A percentile compares a stretch with the other conserved stretches of the same genome.
Conservation (phyloP, 2,888 invertebrate genomes). For the Pollenia griseotomentosa region DNA sequence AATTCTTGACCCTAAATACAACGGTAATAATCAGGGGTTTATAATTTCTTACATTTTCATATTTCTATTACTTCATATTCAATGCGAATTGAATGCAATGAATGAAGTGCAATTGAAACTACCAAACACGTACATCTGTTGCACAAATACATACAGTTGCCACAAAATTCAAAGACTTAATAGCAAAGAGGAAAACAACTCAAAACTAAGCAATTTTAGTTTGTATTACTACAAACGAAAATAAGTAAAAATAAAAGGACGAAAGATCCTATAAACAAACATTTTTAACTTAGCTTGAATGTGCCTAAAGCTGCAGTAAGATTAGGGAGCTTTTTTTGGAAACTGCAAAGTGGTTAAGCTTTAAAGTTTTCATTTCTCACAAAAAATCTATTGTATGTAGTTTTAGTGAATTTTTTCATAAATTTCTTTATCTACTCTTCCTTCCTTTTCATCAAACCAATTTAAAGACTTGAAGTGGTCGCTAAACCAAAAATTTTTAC, state of each 20-base stretch:
- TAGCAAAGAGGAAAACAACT: not conserved
- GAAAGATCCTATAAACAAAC: too few relatives aligned
- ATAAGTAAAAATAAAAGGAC: too few relatives aligned
- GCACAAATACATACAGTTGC: not conserved
- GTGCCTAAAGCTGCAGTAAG: too few relatives aligned
- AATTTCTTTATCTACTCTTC: too few relatives aligned
- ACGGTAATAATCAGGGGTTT: conserved; percentile 8
- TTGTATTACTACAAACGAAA: not conserved
- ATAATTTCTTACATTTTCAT: not conserved
- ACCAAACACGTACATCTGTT: not conserved
- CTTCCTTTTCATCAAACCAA: too few relatives aligned
- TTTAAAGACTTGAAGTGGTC: too few relatives aligned
- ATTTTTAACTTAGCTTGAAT: too few relatives aligned
- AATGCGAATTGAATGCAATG: conserved; percentile 69
- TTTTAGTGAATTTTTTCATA: too few relatives aligned
- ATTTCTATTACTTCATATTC: conserved; percentile 50
- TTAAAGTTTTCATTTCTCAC: not conserved
- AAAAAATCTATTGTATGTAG: too few relatives aligned
- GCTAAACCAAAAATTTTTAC: too few relatives aligned
- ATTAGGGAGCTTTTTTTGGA: too few relatives aligned
- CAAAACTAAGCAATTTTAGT: not conserved
- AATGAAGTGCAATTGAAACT: conserved; percentile 46
- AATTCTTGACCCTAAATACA: conserved; percentile 23
- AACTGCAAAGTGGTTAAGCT: too few relatives aligned
- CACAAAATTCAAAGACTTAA: not conserved